Evolutionary conservation across 2,888 invertebrate genomes (phyloP).

Genomic region (Ochropleura plecta): DNA sequence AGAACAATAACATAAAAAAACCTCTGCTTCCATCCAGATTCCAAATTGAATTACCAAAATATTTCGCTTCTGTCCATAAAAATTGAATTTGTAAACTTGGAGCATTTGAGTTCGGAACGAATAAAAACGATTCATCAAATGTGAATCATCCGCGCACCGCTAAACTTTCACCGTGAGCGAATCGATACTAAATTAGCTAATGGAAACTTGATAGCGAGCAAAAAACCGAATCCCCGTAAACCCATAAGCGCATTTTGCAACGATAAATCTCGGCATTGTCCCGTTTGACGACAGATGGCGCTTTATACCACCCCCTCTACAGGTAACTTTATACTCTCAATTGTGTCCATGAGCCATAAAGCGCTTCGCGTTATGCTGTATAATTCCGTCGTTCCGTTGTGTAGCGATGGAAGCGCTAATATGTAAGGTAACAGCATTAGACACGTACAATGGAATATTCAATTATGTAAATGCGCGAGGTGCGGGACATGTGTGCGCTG

Average conservation of each 20-base stretch:
- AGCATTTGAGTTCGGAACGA: constrained; percentile 81
- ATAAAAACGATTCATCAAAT: constrained; percentile 89
- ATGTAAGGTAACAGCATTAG: constrained; percentile 83
- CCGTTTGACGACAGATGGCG: constrained; percentile 86
- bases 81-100: constrained; percentile 83
- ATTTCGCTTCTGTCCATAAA: constrained; percentile 79
- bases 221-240: constrained; percentile 85
- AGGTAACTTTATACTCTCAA: constrained; percentile 85
- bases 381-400: constrained; percentile 16
- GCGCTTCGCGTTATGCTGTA: constrained; percentile 66
- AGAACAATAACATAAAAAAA: constrained; percentile 55
- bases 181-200: constrained; percentile 90
- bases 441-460: constrained; percentile 85
- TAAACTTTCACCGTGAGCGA: constrained; percentile 81
- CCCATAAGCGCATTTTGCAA: constrained; percentile 85
- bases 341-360: constrained; percentile 58
- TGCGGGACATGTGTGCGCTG: constrained; percentile 80
- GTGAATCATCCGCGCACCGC: constrained; percentile 74
- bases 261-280: constrained; percentile 87
- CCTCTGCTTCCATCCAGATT: constrained; percentile 57
- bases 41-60: constrained; percentile 77
- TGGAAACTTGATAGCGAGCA: constrained; percentile 89
- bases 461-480: constrained; percentile 83
- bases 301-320: constrained; percentile 76
- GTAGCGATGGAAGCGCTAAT: constrained; percentile 65